Percentiles rank a stretch among this genome's conserved stretches.
phyloP scores from a whole-genome alignment of 2,113 vertebrate species.

The Sprattus sprattus region DNA sequence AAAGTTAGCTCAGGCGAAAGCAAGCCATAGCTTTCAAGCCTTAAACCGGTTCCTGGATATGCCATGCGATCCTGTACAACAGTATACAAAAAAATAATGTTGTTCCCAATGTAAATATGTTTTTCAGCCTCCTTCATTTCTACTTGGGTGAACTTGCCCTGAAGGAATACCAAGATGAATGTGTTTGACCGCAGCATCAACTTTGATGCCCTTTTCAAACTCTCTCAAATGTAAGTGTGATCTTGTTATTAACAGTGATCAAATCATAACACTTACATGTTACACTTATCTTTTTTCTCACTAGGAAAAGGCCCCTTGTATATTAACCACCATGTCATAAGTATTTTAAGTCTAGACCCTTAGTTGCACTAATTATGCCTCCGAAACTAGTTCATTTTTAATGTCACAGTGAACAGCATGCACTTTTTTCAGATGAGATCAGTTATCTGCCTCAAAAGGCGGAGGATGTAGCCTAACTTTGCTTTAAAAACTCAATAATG shows the following conservation, averaged over 20 bases:
- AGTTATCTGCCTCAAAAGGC: neutral
- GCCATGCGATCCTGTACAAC: neutral
- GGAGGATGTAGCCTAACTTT: neutral
- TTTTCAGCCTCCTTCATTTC: neutral
- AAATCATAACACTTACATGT: too few species aligned
- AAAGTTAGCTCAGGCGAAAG: neutral
- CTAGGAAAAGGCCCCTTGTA: neutral
- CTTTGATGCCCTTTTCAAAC: slow-evolving; percentile 86
- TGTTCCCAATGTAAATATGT: neutral
- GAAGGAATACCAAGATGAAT: slow-evolving; percentile 76
- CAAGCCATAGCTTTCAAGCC: neutral
- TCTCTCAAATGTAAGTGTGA: slow-evolving; percentile 89
- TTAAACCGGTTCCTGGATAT: neutral
- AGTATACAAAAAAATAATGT: too few species aligned
- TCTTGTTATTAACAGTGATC: neutral
- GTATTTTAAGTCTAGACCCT: too few species aligned
- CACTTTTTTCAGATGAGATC: too few species aligned
- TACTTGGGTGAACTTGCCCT: neutral
- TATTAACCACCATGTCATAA: neutral
- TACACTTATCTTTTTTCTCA: neutral
- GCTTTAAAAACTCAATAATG: neutral
- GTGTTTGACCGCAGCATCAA: slow-evolving; percentile 90
- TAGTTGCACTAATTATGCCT: too few species aligned
- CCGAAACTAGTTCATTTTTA: neutral
- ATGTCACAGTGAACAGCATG: neutral